These are phyloP conservation scores for Pelobates cultripes DNA, from an alignment of 2,797 vertebrate genomes.

Conservation along the genomic window DNA sequence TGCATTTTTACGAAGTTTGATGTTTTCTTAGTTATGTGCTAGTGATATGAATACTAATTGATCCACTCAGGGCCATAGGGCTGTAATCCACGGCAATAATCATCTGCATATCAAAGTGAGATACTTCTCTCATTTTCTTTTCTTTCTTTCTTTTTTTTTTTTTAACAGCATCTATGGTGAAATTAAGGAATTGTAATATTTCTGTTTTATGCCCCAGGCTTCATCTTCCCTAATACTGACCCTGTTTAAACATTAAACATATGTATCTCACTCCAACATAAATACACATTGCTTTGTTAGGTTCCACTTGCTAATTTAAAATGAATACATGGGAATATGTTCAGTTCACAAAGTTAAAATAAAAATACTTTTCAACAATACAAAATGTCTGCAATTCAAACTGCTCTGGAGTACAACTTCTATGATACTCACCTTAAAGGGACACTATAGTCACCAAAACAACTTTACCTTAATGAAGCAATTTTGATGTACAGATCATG, in stretches of 20 bases:
- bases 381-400: too few relatives aligned
- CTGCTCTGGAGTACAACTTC: too few relatives aligned
- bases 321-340: too few relatives aligned
- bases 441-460: too few relatives aligned
- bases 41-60: neutral
- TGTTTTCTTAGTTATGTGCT: neutral
- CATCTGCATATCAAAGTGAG: neutral
- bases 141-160: neutral
- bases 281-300: neutral
- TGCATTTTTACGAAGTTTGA: neutral
- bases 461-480: too few relatives aligned
- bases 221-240: neutral
- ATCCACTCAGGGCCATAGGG: neutral
- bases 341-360: too few relatives aligned
- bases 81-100: neutral
- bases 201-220: neutral
- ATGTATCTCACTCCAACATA: neutral
- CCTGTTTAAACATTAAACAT: neutral
- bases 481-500: too few relatives aligned
- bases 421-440: too few relatives aligned
- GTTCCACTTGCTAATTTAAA: too few relatives aligned
- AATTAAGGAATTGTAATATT: neutral
- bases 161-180: neutral
- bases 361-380: too few relatives aligned
- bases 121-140: neutral